Evolutionary conservation across 2,888 invertebrate species (phyloP), one percentile per base, ranked within the genome.

Genomic region (Elegia similella): DNA sequence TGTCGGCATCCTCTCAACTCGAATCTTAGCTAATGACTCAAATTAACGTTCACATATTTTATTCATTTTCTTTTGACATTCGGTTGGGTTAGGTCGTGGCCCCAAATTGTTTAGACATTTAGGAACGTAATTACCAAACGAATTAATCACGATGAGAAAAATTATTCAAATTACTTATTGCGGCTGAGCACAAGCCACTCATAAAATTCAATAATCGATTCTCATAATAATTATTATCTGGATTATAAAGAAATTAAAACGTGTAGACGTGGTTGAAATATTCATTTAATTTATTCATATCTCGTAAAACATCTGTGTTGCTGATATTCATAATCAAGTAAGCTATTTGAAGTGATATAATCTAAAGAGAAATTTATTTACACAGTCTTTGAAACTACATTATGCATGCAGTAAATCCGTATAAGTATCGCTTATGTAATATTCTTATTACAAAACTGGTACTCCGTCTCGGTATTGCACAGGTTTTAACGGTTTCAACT

Each of bases 31-130:
- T 90, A 90, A 90, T 89, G 88, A 89, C 83, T 82, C 80, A 83
- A 87, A 89, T 88, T 88, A 88, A 86, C 82, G 82, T 87, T 84
- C 87, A 73, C 80, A 80, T 83, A 84, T 84, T 84, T 86, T 79
- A 84, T 84, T 78, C 85, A 85, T 84, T 80, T 76, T 75, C 76
- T 75, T 74, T 76, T 76, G 73, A 75, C 73, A 79, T 75, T 73
- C 67, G 62, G 65, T 75, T 75, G 73, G 76, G 76, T 70, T 72
- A 80, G 78, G 82, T 77, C 76, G 74, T 68, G 72, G 68, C 66
- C 68, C 70, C 71, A 74, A 77, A 70, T 61, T 84, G 76, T 85
- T 86, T 84, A 84, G 83, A 85, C 82, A 78, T 69, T 55, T 55
- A 38, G n/a, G 30, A 54, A 44, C 23, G 16, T 54, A 54, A 42